phyloP scores from a whole-genome alignment of 2,797 vertebrate genomes.

The Lepilemur ruficaudatus region DNA sequence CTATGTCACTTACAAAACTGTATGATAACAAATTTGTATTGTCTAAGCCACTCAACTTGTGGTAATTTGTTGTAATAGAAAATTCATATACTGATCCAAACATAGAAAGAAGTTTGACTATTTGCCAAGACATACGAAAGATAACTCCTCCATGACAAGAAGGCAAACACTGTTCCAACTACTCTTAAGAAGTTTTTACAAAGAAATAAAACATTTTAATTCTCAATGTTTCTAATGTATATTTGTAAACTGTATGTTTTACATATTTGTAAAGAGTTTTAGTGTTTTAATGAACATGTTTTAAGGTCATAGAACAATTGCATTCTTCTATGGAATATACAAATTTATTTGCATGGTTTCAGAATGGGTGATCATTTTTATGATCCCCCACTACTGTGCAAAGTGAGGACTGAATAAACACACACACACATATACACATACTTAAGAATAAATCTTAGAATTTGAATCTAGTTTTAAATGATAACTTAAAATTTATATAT shows the following conservation, averaged over 20 bases:
- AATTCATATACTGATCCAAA: not conserved
- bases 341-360: not conserved
- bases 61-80: not conserved
- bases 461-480: not conserved
- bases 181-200: not conserved
- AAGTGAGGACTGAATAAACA: not conserved
- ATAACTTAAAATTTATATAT: not conserved
- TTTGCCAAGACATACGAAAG: not conserved
- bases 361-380: not conserved
- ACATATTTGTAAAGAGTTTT: not conserved
- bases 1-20: not conserved
- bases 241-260: not conserved
- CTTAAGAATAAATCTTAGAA: not conserved
- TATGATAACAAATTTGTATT: not conserved
- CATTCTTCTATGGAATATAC: not conserved
- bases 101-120: not conserved
- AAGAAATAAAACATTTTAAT: not conserved
- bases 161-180: not conserved
- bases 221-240: not conserved
- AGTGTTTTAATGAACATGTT: not conserved
- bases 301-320: not conserved
- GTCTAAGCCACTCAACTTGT: not conserved
- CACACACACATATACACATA: not conserved
- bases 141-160: not conserved
- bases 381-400: not conserved